Evolutionary conservation across 35 echinoderm and acorn worm genomes (phyloP), one percentile per base, ranked within the genome.

Genomic region (Patiria miniata): DNA sequence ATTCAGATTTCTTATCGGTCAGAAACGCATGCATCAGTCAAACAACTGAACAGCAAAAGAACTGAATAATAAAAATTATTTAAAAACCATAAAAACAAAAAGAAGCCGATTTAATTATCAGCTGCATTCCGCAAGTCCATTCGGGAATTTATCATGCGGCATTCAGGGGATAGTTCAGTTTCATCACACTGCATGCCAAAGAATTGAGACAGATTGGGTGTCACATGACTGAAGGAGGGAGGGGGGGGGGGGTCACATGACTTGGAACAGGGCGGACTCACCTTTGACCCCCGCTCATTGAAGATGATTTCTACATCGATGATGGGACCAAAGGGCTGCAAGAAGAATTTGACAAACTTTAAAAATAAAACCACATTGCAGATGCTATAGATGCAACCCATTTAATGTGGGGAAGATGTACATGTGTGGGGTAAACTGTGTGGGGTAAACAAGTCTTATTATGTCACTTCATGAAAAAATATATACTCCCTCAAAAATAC

Each of bases 281-380:
- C 96, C 96, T 99, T 99, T 32, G 93, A 95, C 7, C 96, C 96
- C 81, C 96, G 47, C 80, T 99, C 96, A 88, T 99, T 99, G 83
- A 99, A 99, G 65, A 99, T 99, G 77, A 99, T 99, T 79, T 99
- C 96, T 79, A 99, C 96, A 99, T 99, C 96, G 69, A 99, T 80
- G 55, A 99, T 99, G 77, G 96, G 83, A 91, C 96, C 96, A 85
- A 99, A 99, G 28, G 90, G 85, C 96, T 99, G 83, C 19, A n/a
- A 56, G 85, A 80, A 91, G 39, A 61, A 61, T 9, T 51, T 9
- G 53, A 28, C 16, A 88, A 56, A 88, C 18, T 81, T 83, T 14
- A 52, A 52, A 18, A 51, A 40, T 15, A 52, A 47, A 21, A 16
- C 5, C 18, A 50, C 19, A 60, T 21, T 0, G 26, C 54, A 5